A percentile compares a stretch with the other conserved stretches of the same genome.
phyloP scores from a whole-genome alignment of 2,113 vertebrate species.

The Dunckerocampus dactyliophorus region DNA sequence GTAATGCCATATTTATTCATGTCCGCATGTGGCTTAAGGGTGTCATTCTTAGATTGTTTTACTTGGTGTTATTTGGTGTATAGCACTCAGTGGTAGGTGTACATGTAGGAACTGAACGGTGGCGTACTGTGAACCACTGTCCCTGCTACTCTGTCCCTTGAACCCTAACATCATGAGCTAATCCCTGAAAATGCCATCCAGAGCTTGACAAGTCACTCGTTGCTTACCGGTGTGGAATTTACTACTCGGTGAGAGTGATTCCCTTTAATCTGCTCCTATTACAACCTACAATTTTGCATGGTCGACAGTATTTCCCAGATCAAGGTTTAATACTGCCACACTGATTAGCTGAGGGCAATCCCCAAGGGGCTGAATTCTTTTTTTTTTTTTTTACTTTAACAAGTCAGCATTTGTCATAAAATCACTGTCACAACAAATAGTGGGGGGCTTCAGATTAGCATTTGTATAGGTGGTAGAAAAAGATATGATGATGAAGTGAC shows the following conservation, averaged over 20 bases:
- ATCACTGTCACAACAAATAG: constrained; percentile 1
- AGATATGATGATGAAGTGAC: no score
- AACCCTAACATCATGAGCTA: constrained; percentile 47
- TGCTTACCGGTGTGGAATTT: constrained; percentile 68
- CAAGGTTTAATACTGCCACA: constrained; percentile 50
- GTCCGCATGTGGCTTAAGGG: no score
- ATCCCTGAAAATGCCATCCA: constrained; percentile 64
- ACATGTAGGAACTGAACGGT: not conserved
- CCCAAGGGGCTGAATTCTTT: constrained; percentile 26
- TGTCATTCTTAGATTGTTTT: no score
- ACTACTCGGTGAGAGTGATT: constrained; percentile 64
- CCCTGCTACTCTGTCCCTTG: constrained; percentile 50
- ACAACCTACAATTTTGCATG: constrained; percentile 62
- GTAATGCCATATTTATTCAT: no score
- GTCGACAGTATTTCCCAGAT: constrained; percentile 55
- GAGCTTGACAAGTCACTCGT: constrained; percentile 55
- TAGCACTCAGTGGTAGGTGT: not conserved
- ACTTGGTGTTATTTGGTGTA: not conserved
- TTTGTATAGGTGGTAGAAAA: not conserved
- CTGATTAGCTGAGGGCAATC: constrained; percentile 43
- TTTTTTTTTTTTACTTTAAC: constrained; percentile 29
- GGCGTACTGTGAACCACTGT: constrained; percentile 27
- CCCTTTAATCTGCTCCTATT: constrained; percentile 63
- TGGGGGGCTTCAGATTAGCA: not conserved
- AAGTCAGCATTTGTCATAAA: constrained; percentile 31